A percentile compares a stretch with the other conserved stretches of the same genome.
phyloP scores from a whole-genome alignment of 2,113 vertebrate species.

The rabbit (Oryctolagus cuniculus) region mOryCun1.1 NC_091440.1:2929501-2930000 shows the following conservation, averaged over 20 bases:
- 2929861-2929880: not conserved
- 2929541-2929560: not conserved
- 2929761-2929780: not conserved
- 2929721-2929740: not conserved
- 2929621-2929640: no score
- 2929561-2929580: not conserved
- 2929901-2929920: not conserved
- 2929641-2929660: no score
- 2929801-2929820: not conserved
- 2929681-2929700: not conserved
- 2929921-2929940: not conserved
- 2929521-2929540: not conserved
- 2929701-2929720: not conserved
- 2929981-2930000: not conserved
- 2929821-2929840: not conserved
- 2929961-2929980: not conserved
- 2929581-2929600: not conserved
- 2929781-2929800: not conserved
- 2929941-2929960: not conserved
- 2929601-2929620: not conserved
- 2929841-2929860: not conserved
- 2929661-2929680: not conserved
- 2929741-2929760: not conserved
- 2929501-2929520: not conserved
- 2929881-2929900: no score